Evolutionary conservation across 2,797 vertebrate species (phyloP), one percentile per base, ranked within the genome.

Genomic region (Lutjanus argentimaculatus): DNA sequence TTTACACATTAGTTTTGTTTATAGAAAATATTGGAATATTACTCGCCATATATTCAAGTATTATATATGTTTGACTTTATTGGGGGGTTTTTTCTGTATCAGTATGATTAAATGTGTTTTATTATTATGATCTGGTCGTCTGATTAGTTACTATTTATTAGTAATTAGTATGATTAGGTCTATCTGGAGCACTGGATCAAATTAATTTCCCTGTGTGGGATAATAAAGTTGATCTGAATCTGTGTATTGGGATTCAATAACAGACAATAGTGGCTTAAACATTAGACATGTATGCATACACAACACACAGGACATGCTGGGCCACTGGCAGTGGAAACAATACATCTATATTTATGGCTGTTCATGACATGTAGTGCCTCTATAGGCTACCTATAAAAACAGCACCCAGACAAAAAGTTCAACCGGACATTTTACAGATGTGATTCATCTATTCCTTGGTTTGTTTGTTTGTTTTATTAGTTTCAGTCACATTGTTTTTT

Each of bases 381-480:
- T 42, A 17, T 63, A 36, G 30, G 30, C 30, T 36, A 46, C 22
- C 13, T 15, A 21, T 48, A 30, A 75, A 75, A 76, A 58, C 3
- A 45, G 21, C 17, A 61, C 15, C 22, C 13, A 19, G 10, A 58
- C 19, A 69, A 61, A 58, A 30, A 7, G 17, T 59, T 21, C 36
- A 22, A 52, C 2, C 7, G 25, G 16, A 22, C 10, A 53, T 15
- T 7, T 9, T 9, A 8, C 13, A 2, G 19, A 62, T 49, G 42
- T 65, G n/a, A 73, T 61, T 77, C 19, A 66, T 70, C 15, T 22
- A 9, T 67, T 62, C 11, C 8, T 45, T 45, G 19, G 46, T 70
- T 46, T 64, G 36, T 63, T 57, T 63, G 22, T 64, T 67, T 79
- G 42, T 63, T 49, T 51, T 49, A 11, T 73, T 51, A 30, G 63